These are phyloP conservation scores for Mesocricetus auratus DNA, from an alignment of 2,113 vertebrate species.

Conservation along the genomic window DNA sequence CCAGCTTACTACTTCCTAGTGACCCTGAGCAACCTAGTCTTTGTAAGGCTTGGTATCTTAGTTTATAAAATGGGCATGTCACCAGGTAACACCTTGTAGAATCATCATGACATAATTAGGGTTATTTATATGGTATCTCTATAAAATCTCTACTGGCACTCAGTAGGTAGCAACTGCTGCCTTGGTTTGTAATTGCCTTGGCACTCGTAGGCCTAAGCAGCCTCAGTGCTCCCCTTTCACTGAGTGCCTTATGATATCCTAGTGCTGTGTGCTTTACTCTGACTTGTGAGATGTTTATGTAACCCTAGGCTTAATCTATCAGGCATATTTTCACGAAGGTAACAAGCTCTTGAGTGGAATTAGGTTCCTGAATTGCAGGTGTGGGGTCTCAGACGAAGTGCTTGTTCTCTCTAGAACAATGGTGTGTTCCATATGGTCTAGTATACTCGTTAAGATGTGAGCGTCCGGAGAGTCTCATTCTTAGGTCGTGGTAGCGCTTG, in stretches of 20 bases:
- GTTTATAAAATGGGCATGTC: conserved; percentile 46
- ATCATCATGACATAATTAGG: conserved; percentile 22
- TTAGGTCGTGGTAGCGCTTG: not conserved
- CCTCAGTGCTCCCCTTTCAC: not conserved
- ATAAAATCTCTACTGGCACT: conserved; percentile 17
- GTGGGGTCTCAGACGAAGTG: not conserved
- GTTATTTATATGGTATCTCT: conserved; percentile 4
- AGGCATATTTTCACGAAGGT: not conserved
- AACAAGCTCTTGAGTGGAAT: not conserved
- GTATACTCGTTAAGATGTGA: not conserved
- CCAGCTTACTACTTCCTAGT: not conserved
- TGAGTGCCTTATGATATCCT: not conserved
- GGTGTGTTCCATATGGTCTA: not conserved
- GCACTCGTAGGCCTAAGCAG: not conserved
- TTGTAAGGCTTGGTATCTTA: not conserved
- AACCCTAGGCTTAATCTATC: not conserved
- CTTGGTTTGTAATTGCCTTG: not conserved
- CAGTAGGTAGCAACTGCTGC: not conserved
- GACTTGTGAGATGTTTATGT: not conserved
- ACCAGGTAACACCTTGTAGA: not conserved
- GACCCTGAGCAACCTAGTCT: not conserved
- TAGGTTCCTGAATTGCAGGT: not conserved
- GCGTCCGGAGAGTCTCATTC: not conserved
- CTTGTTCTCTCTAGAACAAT: not conserved
- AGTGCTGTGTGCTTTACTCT: not conserved